Percentiles rank a stretch among this genome's conserved stretches.
Evolutionary conservation across 2,113 vertebrate species (phyloP).

Genomic region (Cololabis saira): DNA sequence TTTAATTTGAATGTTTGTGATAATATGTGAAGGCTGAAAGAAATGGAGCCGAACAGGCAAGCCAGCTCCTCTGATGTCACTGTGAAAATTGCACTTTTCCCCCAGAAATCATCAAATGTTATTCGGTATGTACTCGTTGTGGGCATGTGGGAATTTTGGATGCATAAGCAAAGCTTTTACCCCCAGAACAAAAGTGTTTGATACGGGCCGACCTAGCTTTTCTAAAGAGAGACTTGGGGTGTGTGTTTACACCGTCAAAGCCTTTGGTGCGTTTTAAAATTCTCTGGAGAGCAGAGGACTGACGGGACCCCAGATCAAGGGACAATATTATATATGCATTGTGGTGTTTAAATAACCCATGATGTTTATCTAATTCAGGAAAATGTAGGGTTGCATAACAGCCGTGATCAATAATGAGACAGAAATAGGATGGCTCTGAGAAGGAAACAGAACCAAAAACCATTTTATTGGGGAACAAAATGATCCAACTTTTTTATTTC

Average conservation of each 20-base stretch:
- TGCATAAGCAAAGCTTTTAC: conserved; percentile 29
- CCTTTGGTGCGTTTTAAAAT: conserved; percentile 36
- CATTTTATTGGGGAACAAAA: conserved; percentile 32
- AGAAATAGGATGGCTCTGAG: conserved; percentile 1
- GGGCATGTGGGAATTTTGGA: conserved; percentile 47
- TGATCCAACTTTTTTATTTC: conserved; percentile 43
- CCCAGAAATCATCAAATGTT: conserved; percentile 62
- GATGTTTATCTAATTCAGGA: not conserved
- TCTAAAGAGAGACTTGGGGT: conserved; percentile 18
- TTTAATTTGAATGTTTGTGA: conserved; percentile 70
- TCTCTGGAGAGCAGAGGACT: conserved; percentile 13
- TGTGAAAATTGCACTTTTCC: conserved; percentile 31
- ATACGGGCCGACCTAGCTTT: conserved; percentile 26
- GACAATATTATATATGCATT: conserved; percentile 14
- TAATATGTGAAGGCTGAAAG: conserved; percentile 53
- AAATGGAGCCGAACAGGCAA: conserved; percentile 58
- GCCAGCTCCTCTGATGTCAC: conserved; percentile 69
- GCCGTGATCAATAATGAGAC: conserved; percentile 39
- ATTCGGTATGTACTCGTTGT: conserved; percentile 54
- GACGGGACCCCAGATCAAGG: conserved; percentile 33
- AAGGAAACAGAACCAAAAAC: conserved; percentile 6
- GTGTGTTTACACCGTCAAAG: conserved; percentile 54
- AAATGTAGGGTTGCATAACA: conserved; percentile 36
- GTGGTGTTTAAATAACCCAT: conserved; percentile 21
- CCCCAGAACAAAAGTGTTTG: conserved; percentile 26